Base-by-base conservation (phyloP, 2,888 invertebrate genomes). In the Tuberolachnus salignus region DNA sequence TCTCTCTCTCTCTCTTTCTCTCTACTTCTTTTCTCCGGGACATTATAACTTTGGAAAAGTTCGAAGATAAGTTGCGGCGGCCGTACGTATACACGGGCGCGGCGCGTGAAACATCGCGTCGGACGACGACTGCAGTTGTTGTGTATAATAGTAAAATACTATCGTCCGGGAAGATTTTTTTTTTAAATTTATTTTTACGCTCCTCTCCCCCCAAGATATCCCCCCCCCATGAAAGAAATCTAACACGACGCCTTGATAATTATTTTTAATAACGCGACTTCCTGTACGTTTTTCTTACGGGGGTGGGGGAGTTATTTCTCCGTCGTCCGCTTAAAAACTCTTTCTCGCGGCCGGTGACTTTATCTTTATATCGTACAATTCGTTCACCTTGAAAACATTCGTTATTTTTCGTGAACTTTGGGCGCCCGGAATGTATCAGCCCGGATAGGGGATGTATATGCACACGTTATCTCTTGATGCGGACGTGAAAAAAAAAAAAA, bases 21-120 rank as follows among this genome's bases (percentile, higher is more conserved):
- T n/a, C 34, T 3, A 3, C 34, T 34, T 34, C 34, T 13, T 61
- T 46, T 57, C 44, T 66, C 14, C 69, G n/a, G 49, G 61, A 59
- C 78, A 69, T 78, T 69, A 78, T 59, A 69, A 78, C 78, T 78
- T 78, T 78, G 57, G 46, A 57, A 57, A 78, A 78, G 69, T 78
- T 78, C 78, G 78, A 69, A 69, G 78, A 69, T 67, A 78, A 78
- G 78, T 78, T 51, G 34, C 63, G 63, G 6, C 3, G 57, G 61
- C 49, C 42, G 53, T 34, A 34, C 67, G 49, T 34, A 34, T 6
- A 34, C 34, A 6, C 34, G 34, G 34, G 34, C 34, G 16, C 53
- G n/a, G 1, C 16, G 49, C 16, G 49, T 21, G 63, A 51, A 63
- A 44, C n/a, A 42, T 21, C 13, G 73, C 23, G 16, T 64, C 51